Base-by-base conservation (phyloP, 2,888 invertebrate genomes). In the Drosophila greeni region DNA sequence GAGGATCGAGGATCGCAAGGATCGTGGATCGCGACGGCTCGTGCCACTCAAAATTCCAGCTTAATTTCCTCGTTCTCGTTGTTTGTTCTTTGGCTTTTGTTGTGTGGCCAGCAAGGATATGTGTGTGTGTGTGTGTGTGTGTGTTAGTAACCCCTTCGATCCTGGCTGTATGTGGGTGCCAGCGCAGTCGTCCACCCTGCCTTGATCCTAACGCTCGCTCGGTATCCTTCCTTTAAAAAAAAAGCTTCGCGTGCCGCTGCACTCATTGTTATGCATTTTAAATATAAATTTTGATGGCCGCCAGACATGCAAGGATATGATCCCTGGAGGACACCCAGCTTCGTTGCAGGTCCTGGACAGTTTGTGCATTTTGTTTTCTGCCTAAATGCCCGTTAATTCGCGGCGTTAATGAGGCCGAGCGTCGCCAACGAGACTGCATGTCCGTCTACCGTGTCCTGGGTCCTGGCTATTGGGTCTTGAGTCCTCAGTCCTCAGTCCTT, bases 201-300 rank as follows among this genome's bases (percentile, higher is more conserved):
- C 45, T 20, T 48, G 51, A 42, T 34, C 45, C 45, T 47, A 47
- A 47, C 45, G 45, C 45, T 29, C 29, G 29, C 11, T 29, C 3
- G 3, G 3, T 2, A 3, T 29, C 8, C 29, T 11, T 0, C 3
- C 26, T 8, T 26, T 9, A 26, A 11, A 29, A 26, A 26, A 11
- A 29, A 11, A 29, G 8, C 29, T 66, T 70, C 45, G 59, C 70
- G 66, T 66, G 65, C 56, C 60, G 67, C 68, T 54, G 67, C 68
- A 43, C 77, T 73, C 82, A 80, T 82, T 80, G 80, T 77, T 77
- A 82, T 80, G 80, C 82, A 80, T 80, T 82, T 80, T 82, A 75
- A 75, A 82, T 82, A 80, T 75, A 72, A 67, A 82, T 73, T 80
- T 77, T 80, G 80, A 80, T 74, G 66, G 45, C 70, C 75, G 53